Evolutionary conservation across 2,797 vertebrate species (phyloP).

Genomic region (Babyrousa celebensis): DNA sequence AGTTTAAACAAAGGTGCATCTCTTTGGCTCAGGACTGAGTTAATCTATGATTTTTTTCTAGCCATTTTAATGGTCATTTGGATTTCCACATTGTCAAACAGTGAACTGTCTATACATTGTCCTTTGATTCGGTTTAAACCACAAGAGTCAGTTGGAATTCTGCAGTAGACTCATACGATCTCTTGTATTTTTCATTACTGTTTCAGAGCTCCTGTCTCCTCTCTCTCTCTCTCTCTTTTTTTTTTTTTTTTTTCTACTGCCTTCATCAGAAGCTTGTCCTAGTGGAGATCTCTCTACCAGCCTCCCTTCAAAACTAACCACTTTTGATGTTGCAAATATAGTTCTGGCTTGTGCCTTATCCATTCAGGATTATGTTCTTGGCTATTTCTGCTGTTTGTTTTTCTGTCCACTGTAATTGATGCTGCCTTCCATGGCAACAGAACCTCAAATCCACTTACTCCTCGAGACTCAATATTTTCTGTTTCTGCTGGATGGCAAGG

Average conservation of each 20-base stretch:
- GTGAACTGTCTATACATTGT: neutral
- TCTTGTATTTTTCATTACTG: neutral
- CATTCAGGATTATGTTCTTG: neutral
- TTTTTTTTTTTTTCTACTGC: too few relatives aligned
- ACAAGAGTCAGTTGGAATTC: neutral
- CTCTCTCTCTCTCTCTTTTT: too few relatives aligned
- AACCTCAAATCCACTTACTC: neutral
- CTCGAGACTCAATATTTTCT: neutral
- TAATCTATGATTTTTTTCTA: neutral
- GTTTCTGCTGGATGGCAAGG: neutral
- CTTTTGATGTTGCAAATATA: neutral
- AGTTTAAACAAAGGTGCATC: neutral
- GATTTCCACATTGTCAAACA: neutral
- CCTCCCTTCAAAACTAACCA: neutral
- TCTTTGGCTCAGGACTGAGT: neutral
- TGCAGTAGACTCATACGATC: neutral
- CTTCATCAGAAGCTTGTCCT: neutral
- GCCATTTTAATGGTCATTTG: neutral
- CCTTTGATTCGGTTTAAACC: neutral
- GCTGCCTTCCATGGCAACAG: neutral
- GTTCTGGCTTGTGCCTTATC: neutral
- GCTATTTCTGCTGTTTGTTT: neutral
- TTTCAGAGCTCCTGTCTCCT: neutral
- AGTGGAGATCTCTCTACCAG: neutral
- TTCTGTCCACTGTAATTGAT: neutral